Percentiles rank a stretch among this genome's conserved stretches.
Evolutionary conservation across 2,888 invertebrate species (phyloP).

Genomic region (Agrochola litura): DNA sequence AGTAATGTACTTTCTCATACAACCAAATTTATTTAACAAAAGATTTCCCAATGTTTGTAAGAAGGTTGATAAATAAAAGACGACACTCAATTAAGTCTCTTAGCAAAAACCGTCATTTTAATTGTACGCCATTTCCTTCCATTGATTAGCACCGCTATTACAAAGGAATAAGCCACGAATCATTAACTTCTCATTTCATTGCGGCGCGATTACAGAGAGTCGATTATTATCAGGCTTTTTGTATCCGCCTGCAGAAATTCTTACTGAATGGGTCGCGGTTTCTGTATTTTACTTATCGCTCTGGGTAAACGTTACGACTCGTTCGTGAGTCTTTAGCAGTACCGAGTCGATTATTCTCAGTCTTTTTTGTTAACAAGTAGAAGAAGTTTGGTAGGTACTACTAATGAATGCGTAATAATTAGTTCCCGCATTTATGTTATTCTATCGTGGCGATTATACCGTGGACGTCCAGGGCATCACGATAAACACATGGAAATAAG

Average conservation of each 20-base stretch:
- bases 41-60: background rate
- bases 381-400: background rate
- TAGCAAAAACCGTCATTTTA: constrained; percentile 67
- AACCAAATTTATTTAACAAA: too few species aligned
- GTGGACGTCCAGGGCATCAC: background rate
- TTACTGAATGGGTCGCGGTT: constrained; percentile 47
- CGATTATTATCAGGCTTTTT: constrained; percentile 72
- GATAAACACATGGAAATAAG: background rate
- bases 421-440: background rate
- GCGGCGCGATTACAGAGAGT: constrained; percentile 68
- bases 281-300: constrained; percentile 35
- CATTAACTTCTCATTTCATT: constrained; percentile 80
- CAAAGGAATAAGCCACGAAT: constrained; percentile 79
- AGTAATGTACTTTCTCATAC: too few species aligned
- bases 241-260: constrained; percentile 66
- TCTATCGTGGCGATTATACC: background rate
- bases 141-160: constrained; percentile 72
- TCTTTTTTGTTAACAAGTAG: background rate
- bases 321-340: background rate
- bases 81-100: constrained; percentile 47
- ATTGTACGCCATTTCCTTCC: constrained; percentile 70
- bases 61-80: constrained; percentile 41
- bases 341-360: background rate
- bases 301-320: background rate
- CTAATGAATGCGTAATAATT: background rate